Evolutionary conservation across 2,113 vertebrate species (phyloP), one percentile per base, ranked within the genome.

Genomic region (Cervus canadensis): DNA sequence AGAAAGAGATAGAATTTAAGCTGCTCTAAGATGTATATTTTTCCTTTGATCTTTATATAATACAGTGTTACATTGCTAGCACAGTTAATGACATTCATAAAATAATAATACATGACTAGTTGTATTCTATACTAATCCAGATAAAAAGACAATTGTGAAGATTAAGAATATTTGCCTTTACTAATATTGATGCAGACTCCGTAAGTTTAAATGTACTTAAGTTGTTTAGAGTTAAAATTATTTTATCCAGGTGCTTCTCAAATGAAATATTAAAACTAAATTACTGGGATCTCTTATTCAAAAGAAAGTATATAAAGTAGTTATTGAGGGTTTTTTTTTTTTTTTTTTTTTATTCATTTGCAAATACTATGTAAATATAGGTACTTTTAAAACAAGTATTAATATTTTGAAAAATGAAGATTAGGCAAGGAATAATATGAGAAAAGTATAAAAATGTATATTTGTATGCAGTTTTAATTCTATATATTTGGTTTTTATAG

Each of bases 241-340:
- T 13, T 50, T 64, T 62, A 64, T 67, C 48, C 16, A 14, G 40
- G 78, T 82, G 17, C 10, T 43, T 78, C n/a, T 84, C 26, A 57
- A 17, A 82, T 33, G 52, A 36, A 60, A n/a, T 83, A 33, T 82
- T 87, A 50, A 76, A 62, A 71, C 40, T 81, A 94, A 86, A 86
- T 36, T 30, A 62, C 4, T 60, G 2, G 7, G 25, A 50, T 33
- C 3, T 5, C 6, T 88, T 19, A 33, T 57, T 67, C 10, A 67
- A 96, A 92, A 59, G 21, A 84, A 45, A 94, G 36, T 48, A 56
- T 57, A 40, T 89, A 28, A 78, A 23, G 19, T 64, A 91, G 2
- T 43, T 82, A 90, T 71, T 57, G 40, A 45, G 2, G 19, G 0
- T 40, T 74, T 62, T 78, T 78, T 33, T 76, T 26, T 40, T 71